Evolutionary conservation across 2,797 vertebrate species (phyloP).

Genomic region (Myoxocephalus aenaeus): DNA sequence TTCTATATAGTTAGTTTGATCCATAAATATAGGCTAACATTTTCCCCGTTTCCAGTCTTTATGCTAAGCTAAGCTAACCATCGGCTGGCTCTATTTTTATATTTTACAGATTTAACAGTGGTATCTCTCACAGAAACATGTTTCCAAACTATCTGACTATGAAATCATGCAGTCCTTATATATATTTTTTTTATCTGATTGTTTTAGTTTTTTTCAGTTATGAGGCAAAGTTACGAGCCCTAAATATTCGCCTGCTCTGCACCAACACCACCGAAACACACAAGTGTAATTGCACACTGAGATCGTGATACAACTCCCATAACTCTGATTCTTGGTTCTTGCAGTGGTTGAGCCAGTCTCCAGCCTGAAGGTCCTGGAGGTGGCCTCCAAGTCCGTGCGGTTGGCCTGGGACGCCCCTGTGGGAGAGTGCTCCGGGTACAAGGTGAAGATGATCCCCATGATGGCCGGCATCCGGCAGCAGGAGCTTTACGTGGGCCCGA

Average conservation of each 20-base stretch:
- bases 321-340: constrained; percentile 6
- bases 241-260: no score
- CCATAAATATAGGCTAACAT: no score
- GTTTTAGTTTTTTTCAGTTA: no score
- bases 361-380: constrained; percentile 89
- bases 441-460: constrained; percentile 91
- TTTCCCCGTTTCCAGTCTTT: no score
- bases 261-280: background rate
- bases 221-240: no score
- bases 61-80: background rate
- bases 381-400: constrained; percentile 91
- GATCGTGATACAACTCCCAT: background rate
- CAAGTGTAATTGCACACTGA: no score
- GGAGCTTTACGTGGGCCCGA: constrained; percentile 87
- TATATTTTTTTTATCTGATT: no score
- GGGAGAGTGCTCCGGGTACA: constrained; percentile 90
- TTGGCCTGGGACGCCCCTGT: constrained; percentile 89
- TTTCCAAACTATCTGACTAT: background rate
- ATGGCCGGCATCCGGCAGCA: constrained; percentile 86
- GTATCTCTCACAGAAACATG: no score
- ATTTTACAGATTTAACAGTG: background rate
- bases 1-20: no score
- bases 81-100: background rate
- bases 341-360: constrained; percentile 92
- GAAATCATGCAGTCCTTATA: no score